Evolutionary conservation across 2,113 vertebrate species (phyloP), one percentile per base, ranked within the genome.

Genomic region (Rhinopomastus cyanomelas): DNA sequence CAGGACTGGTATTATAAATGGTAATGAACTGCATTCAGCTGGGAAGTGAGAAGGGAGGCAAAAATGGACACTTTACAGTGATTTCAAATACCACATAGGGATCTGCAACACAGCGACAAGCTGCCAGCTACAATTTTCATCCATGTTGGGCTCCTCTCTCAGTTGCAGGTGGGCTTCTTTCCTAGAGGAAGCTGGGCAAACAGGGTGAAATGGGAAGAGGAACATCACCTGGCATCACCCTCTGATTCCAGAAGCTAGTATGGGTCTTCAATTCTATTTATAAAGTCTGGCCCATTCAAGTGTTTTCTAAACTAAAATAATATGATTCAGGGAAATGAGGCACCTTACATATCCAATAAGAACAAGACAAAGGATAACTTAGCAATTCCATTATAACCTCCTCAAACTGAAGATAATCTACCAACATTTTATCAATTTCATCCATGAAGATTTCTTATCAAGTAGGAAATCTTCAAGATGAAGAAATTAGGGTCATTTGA

Each of bases 111-210:
- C 22, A 30, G 32, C 6, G 16, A 51, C 1, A 9, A 44, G 46
- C 30, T 6, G 6, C 25, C 16, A 66, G 81, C n/a, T 69, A 22
- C 13, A 29, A 11, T 8, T 29, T 49, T 23, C 29, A 48, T 18
- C 56, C 0, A 0, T 8, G 14, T 1, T 1, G 1, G 39, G 20
- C 26, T 80, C 37, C 27, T 36, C 51, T 39, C 37, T 48, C 21
- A 7, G 20, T 13, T 71, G 20, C 8, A 1, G 3, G 19, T 26
- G 32, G 72, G 44, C 20, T 37, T 52, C 48, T 79, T 32, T 7
- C 34, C 12, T 6, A 48, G 37, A 12, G 42, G 12, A n/a, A 85
- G 30, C 9, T 34, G 48, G 18, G 21, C 17, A 59, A 74, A 80
- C 66, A 71, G 12, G 16, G 5, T 69, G 51, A 25, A 16, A 39